These are phyloP conservation scores for Oligia latruncula DNA, from an alignment of 2,888 invertebrate species.

Conservation along the genomic window DNA sequence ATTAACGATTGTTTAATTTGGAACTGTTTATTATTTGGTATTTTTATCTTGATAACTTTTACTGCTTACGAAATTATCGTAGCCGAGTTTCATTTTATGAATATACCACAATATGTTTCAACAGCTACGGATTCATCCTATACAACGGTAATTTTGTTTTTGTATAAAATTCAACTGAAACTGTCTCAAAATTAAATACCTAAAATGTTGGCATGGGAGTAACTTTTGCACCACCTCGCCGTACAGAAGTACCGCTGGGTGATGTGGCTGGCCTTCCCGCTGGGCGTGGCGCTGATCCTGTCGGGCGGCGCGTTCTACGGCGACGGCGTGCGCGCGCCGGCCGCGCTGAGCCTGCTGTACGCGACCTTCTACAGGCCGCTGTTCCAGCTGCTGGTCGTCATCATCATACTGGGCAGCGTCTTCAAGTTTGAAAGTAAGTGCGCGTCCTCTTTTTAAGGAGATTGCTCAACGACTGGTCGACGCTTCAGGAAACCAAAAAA, in stretches of 20 bases:
- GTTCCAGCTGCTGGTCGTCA: constrained; percentile 76
- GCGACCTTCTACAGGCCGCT: constrained; percentile 80
- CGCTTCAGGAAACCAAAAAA: too few species aligned
- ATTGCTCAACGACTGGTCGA: neutral
- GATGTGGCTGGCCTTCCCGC: constrained; percentile 77
- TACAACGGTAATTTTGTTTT: neutral
- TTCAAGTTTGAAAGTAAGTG: constrained; percentile 83
- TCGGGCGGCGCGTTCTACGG: constrained; percentile 83
- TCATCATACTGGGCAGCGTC: constrained; percentile 73
- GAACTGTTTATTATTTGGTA: neutral
- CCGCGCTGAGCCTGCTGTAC: constrained; percentile 71
- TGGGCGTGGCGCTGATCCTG: constrained; percentile 78
- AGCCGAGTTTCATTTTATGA: neutral
- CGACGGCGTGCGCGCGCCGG: constrained; percentile 67
- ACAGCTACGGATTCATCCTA: neutral
- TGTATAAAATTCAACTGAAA: neutral
- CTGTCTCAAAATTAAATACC: neutral
- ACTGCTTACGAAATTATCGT: neutral
- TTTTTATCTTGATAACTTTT: neutral
- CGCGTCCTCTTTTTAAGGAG: neutral
- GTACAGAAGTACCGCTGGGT: constrained; percentile 76
- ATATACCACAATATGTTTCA: neutral
- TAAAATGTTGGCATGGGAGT: neutral
- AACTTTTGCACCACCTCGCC: neutral
- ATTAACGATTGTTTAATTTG: neutral